Evolutionary conservation across 2,113 vertebrate species (phyloP), one percentile per base, ranked within the genome.

Genomic region (Pedetes capensis): DNA sequence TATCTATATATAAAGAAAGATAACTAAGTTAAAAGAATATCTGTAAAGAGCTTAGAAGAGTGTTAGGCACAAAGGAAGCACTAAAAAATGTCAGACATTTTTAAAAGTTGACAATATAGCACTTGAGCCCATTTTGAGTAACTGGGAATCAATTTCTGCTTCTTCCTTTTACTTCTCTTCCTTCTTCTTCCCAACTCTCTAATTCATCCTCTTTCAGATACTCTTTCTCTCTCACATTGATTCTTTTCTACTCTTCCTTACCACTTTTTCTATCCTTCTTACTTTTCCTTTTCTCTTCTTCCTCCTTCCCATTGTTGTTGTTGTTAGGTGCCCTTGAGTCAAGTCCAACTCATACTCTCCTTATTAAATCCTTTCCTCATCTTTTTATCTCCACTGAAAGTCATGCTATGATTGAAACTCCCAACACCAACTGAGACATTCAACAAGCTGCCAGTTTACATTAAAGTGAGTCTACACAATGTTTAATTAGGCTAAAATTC

Each of bases 361-460:
- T 79, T 71, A 71, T 87, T 90, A 83, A 95, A 66, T 11, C 22
- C 4, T 44, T 83, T 83, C 68, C 16, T n/a, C 49, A 59, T 51
- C 12, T 47, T 79, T n/a, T 82, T 32, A 80, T 80, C 16, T 89
- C 57, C 74, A 82, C 7, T 61, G 66, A 91, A 3, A 75, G 16
- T 34, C 47, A 72, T 13, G 3, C 76, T 91, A 85, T 93, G 55
- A 64, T 57, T 86, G 42, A 93, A 91, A 82, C 6, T 88, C 25
- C 37, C 75, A 90, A 22, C 55, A 85, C 72, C 32, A 53, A 85
- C 37, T 76, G 34, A 82, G 37, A 93, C 93, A 91, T 66, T 74
- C 29, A 93, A 86, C 16, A 71, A 79, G 18, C 32, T 88, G 49
- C 13, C 34, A 61, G 42, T 89, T 71, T 81, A 85, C 44, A 75